Evolutionary conservation across 1,140 invertebrate genomes (phyloP), one percentile per base, ranked within the genome.

Genomic region (Thrips palmi): DNA sequence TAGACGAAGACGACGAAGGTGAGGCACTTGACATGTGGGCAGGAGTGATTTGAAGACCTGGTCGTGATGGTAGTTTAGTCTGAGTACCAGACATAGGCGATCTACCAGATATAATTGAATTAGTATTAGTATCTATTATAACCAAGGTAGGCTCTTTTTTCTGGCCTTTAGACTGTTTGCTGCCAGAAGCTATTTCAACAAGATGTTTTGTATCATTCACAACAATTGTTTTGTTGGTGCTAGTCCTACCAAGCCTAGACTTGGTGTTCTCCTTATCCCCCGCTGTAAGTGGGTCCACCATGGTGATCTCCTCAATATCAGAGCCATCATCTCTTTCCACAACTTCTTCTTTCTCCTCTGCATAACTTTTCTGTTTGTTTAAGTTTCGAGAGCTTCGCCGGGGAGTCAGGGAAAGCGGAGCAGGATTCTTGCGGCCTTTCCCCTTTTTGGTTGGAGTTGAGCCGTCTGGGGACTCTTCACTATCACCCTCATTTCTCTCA

Each of bases 121-220:
- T 77, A 3, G n/a, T n/a, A n/a, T n/a, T n/a, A 27, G 75, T 78
- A 48, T 81, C 77, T 40, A 82, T 77, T 33, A 82, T 78, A 19
- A 82, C 77, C 45, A 81, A 58, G 2, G 75, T 79, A 2, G 75
- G 73, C 51, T 80, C 74, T 46, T 78, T 79, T 46, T 77, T 74
- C 2, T 67, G 65, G 34, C 64, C 64, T 36, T 64, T 61, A 1
- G 53, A 46, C 2, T 48, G 52, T 46, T 65, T 67, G 37, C 62
- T 65, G 23, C 65, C 63, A 31, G 63, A 57, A 5, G 72, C 74
- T 42, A 80, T 76, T 53, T 77, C 72, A 8, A 76, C 72, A 33
- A 78, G 55, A 27, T 70, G 62, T 55, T 78, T 79, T 1, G 75
- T 76, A 47, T 79, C 72, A 48, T 71, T 79, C 0, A 77, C 70